Evolutionary conservation across 2,113 vertebrate species (phyloP), one percentile per base, ranked within the genome.

Genomic region (Takifugu bimaculatus): DNA sequence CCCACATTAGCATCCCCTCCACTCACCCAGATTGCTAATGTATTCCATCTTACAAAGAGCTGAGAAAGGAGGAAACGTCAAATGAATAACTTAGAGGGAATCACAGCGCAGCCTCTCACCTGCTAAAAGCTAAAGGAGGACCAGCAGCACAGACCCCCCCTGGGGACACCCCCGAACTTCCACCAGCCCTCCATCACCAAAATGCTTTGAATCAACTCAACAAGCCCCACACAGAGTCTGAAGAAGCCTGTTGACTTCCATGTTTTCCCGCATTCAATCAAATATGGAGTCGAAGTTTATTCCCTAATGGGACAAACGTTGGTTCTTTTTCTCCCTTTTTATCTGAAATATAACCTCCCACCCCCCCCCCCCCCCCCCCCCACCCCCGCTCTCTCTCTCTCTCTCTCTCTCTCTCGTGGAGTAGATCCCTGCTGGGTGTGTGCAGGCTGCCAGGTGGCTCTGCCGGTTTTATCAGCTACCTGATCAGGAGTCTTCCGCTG

Each of bases 71-170:
- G 59, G 82, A 73, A 84, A 81, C 80, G 67, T 86, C 81, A 86
- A 76, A 87, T 86, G 75, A 89, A 87, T 86, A 85, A 85, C 79
- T 86, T 78, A 83, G 75, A 63, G 68, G 63, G 69, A 86, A 87
- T 85, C 81, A 79, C 63, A 29, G 74, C 69, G 51, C 26, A 13
- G 70, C 81, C 79, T 78, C 82, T 88, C 86, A 86, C 85, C 87
- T 85, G 75, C 84, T 85, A 85, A 85, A 82, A 88, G 79, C 82
- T 80, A 79, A 80, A 84, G 73, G 72, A 85, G 75, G 48, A 67
- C 62, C 71, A 79, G 80, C 78, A 79, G 84, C 83, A 82, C 71
- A 78, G 78, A 64, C 79, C 27, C 42, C 65, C 87, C 74, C 82
- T 44, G 64, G 83, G 78, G 85, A 63, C 27, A 35, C 26, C 43